Conservation (phyloP, 2,888 invertebrate species). For the Beris morrisii region DNA sequence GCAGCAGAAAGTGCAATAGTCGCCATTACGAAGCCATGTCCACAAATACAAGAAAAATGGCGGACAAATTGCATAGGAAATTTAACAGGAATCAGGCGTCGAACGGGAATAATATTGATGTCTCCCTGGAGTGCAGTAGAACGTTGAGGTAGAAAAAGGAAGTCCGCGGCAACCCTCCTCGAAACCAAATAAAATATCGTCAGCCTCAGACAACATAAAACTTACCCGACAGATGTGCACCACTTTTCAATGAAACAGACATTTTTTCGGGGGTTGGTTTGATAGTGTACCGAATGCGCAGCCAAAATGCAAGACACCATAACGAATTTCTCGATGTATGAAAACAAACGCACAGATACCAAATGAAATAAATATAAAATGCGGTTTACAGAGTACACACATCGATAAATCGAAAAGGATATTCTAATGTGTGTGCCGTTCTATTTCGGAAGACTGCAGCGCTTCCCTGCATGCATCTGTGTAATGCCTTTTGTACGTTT, state of each 20-base stretch:
- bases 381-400: too few relatives aligned
- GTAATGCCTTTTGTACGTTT: too few relatives aligned
- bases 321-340: conserved; percentile 23
- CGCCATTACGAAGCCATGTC: too few relatives aligned
- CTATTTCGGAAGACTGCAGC: too few relatives aligned
- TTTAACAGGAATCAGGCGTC: not conserved
- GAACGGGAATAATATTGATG: conserved; percentile 11
- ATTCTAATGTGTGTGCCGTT: too few relatives aligned
- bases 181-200: conserved; percentile 1
- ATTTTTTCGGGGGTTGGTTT: conserved; percentile 6
- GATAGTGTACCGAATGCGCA: conserved; percentile 8
- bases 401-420: too few relatives aligned
- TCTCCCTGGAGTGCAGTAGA: conserved; percentile 10
- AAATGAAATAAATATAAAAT: too few relatives aligned
- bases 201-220: conserved; percentile 22
- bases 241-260: conserved; percentile 18
- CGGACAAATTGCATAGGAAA: too few relatives aligned
- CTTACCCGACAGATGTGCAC: conserved; percentile 25
- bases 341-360: not conserved
- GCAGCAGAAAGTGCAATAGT: too few relatives aligned
- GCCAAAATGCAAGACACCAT: conserved; percentile 20
- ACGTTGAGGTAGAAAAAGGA: conserved; percentile 13
- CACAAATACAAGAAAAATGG: too few relatives aligned
- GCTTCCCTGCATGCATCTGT: too few relatives aligned
- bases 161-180: conserved; percentile 2